These are phyloP conservation scores for Cephus nigrinus DNA, from an alignment of 2,888 invertebrate species.

Conservation along the genomic window DNA sequence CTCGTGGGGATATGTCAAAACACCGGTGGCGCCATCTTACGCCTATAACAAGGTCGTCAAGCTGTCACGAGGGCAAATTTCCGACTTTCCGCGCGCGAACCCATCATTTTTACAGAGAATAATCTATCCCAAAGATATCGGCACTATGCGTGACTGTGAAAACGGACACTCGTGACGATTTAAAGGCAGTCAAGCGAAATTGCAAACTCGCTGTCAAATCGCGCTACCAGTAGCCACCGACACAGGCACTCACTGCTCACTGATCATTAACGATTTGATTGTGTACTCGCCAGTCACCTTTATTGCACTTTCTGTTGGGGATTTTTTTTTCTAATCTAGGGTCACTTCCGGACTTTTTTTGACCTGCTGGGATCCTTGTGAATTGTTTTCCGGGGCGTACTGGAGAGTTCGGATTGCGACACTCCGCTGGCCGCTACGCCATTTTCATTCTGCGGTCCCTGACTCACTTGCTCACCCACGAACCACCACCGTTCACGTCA, in stretches of 20 bases:
- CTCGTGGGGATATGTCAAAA: slow-evolving; percentile 57
- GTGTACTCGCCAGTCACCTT: background rate
- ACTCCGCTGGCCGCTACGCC: slow-evolving; percentile 44
- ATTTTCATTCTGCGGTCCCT: slow-evolving; percentile 46
- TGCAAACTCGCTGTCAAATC: slow-evolving; percentile 29
- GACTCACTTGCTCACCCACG: slow-evolving; percentile 24
- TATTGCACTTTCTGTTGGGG: too few species aligned
- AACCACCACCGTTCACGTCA: slow-evolving; percentile 37
- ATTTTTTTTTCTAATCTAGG: too few species aligned
- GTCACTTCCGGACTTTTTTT: too few species aligned
- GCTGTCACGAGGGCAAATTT: slow-evolving; percentile 56
- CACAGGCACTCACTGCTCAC: slow-evolving; percentile 1
- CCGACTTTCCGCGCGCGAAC: slow-evolving; percentile 15
- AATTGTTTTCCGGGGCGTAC: slow-evolving; percentile 7
- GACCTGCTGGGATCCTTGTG: background rate
- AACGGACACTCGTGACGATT: background rate
- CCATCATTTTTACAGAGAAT: background rate
- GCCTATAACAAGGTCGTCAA: slow-evolving; percentile 48
- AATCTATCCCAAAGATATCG: background rate
- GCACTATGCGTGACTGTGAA: background rate
- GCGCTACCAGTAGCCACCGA: background rate
- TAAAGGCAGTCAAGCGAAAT: background rate
- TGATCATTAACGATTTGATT: background rate
- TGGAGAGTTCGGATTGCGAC: slow-evolving; percentile 1
- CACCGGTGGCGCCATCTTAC: slow-evolving; percentile 61